Base-by-base conservation (phyloP, 2,113 vertebrate species). In the Sturnus vulgaris region DNA sequence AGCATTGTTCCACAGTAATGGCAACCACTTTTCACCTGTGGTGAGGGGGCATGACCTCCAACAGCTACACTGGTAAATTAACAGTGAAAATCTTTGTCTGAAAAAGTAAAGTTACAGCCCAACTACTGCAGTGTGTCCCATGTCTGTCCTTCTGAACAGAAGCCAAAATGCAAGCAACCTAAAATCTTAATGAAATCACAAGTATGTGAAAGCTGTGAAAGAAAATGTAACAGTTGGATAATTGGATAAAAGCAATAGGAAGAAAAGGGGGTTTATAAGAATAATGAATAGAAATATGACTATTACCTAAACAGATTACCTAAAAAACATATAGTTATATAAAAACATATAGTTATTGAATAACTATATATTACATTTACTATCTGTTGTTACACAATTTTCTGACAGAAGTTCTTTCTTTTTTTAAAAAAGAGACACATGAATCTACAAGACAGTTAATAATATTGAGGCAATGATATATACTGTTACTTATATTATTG, bases 221-320 rank as follows among this genome's bases (percentile, higher is more conserved):
- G 11, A 70, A 85, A 71, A 75, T 27, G 1, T 46, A 75, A 66
- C 5, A 5, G 60, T 15, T 4, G 11, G 25, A 30, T 59, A 88
- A 68, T 20, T 47, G 46, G 25, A 76, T 7, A 56, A 3, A 71
- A 86, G 79, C 35, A 70, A 73, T 23, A 59, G 11, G 53, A 61
- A 81, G 12, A 2, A 71, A 57, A 27, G 2, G 1, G 1, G 0
- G 31, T 55, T 76, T 31, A 21, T 33, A 11, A 63, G n/a, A 88
- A 68, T n/a, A 76, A 92, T 37, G 5, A 77, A 77, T 64, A 77
- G 4, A 80, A 76, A 77, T n/a, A 40, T 42, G 47, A 24, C 11
- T 47, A 47, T 40, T 71, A 56, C 28, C 28, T 46, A 46, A 7
- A 73, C 2, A 64, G 23, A 50, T 37, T 30, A 14, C n/a, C 16